A percentile compares a stretch with the other conserved stretches of the same genome.
Evolutionary conservation across 2,888 invertebrate genomes (phyloP).

Genomic region (Ichneumoninae sp.): DNA sequence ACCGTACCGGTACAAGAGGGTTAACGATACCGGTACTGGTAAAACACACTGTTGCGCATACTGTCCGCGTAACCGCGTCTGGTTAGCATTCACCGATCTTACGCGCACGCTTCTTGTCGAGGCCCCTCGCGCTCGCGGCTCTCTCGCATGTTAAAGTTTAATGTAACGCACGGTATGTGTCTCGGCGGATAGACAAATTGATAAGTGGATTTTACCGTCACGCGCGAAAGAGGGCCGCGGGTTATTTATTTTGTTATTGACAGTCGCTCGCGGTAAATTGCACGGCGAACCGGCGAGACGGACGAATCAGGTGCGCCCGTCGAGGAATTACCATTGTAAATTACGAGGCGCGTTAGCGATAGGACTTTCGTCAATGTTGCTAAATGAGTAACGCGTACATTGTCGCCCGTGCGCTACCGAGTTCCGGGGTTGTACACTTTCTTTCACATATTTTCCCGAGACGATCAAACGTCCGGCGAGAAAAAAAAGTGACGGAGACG

Average conservation of each 20-base stretch:
- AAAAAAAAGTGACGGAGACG: neutral
- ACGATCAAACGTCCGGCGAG: conserved; percentile 11
- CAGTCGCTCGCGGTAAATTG: conserved; percentile 21
- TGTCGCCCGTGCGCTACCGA: neutral
- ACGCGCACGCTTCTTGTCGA: conserved; percentile 55
- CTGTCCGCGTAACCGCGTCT: conserved; percentile 8
- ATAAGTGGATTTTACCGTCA: conserved; percentile 43
- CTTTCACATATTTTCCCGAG: neutral
- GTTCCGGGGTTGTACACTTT: neutral
- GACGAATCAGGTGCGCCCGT: conserved; percentile 43
- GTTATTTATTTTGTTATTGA: conserved; percentile 30
- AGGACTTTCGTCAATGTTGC: neutral
- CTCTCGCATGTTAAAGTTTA: conserved; percentile 41
- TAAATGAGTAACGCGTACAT: neutral
- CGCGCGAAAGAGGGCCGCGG: conserved; percentile 40
- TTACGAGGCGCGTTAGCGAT: neutral
- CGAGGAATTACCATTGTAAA: conserved; percentile 8
- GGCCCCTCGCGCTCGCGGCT: conserved; percentile 13
- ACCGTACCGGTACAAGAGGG: conserved; percentile 25
- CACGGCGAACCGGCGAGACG: neutral
- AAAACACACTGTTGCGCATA: conserved; percentile 15
- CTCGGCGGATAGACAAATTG: conserved; percentile 49
- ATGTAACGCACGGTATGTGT: conserved; percentile 43
- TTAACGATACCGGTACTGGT: conserved; percentile 43
- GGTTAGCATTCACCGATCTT: conserved; percentile 45